Evolutionary conservation across 2,888 invertebrate genomes (phyloP), one percentile per base, ranked within the genome.

Genomic region (Tenthredo mesomela): DNA sequence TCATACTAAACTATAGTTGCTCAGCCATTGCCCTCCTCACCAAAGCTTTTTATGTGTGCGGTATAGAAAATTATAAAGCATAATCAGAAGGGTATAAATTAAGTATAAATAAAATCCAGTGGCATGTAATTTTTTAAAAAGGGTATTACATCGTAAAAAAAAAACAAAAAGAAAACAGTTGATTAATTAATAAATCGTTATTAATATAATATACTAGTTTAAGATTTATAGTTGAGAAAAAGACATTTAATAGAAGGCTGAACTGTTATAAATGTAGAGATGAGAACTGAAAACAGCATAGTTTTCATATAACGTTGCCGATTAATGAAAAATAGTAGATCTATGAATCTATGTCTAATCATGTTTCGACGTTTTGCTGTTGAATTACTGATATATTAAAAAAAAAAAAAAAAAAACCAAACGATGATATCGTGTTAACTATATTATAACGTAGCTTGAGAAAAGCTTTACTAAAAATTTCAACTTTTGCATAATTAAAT

Each of bases 121-220:
- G 71, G 43, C 71, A 54, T 77, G 77, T 77, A 77, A 77, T 77
- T 77, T 77, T 77, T 25, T 33, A 67, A 67, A 67, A 33, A 54
- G 18, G 40, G 40, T n/a, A 10, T 21, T 54, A 77, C 29, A 75
- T 47, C 25, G 33, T 54, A 54, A 77, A n/a, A n/a, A n/a, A n/a
- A n/a, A n/a, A n/a, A n/a, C n/a, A n/a, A n/a, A n/a, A n/a, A n/a
- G n/a, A n/a, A n/a, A 25, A 25, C 54, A 54, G 50, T 77, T 77
- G 33, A 50, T 77, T 54, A 77, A 50, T 33, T 15, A 33, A 77
- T 77, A 77, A 77, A 33, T 50, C 54, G 33, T 77, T 54, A 77
- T 29, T 18, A 4, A 33, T 33, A 40, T 77, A 29, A 54, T 0
- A 77, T 2, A 77, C 10, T 77, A 29, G n/a, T 29, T 77, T 18